Percentiles rank a stretch among this genome's conserved stretches.
Conservation (phyloP, 92 coral and sea anemone genomes). For the Epizoanthus ramosus region DNA sequence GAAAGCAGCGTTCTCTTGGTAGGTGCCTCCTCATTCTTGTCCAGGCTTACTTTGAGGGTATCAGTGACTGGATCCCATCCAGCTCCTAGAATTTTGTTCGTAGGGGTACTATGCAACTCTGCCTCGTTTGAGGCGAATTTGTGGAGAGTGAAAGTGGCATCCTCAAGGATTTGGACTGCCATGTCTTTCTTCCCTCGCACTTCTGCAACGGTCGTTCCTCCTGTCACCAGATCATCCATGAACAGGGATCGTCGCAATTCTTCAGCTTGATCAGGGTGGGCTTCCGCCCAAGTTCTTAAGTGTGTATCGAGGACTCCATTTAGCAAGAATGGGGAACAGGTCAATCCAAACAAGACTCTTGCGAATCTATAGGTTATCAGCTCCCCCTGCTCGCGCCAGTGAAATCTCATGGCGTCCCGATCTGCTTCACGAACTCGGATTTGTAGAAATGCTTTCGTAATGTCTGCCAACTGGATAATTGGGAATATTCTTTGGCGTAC, state of each 20-base stretch:
- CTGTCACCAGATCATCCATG: constrained; percentile 19
- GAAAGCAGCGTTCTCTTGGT: constrained; percentile 54
- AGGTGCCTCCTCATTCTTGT: constrained; percentile 16
- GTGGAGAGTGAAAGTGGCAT: neutral
- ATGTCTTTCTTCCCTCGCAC: neutral
- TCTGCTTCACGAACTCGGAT: neutral
- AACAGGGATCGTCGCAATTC: neutral
- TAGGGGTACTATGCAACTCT: neutral
- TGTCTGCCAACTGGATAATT: too few species aligned
- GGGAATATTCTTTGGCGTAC: too few species aligned
- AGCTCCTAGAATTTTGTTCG: constrained; percentile 43
- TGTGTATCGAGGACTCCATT: neutral
- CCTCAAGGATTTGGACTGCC: neutral
- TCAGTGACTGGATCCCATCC: constrained; percentile 53
- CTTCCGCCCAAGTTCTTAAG: neutral
- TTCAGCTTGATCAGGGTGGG: neutral
- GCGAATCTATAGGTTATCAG: neutral
- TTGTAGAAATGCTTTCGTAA: too few species aligned
- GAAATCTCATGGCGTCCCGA: neutral
- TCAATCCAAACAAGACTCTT: neutral
- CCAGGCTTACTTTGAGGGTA: constrained; percentile 43
- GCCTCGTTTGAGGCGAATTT: neutral
- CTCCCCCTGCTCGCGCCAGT: neutral
- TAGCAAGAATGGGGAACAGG: too few species aligned
- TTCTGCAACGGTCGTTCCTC: constrained; percentile 6